Evolutionary conservation across 2,888 invertebrate species (phyloP), one percentile per base, ranked within the genome.

Genomic region (Vandiemenella viatica): DNA sequence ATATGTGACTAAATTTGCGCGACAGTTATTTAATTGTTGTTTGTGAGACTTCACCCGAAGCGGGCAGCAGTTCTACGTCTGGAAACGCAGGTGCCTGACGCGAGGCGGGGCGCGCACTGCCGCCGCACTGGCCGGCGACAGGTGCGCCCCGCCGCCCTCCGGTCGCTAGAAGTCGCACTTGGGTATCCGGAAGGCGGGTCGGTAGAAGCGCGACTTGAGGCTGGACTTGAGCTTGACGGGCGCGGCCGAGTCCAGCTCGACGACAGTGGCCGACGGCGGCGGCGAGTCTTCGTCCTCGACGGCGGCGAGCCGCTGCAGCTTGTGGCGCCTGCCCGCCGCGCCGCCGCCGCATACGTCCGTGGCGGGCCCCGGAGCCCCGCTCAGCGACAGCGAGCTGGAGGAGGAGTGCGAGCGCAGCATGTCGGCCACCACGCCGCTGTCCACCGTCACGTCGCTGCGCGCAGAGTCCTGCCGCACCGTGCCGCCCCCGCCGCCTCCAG

Each of bases 381-480:
- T 38, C 21, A 32, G 26, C 18, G 46, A 53, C 10, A 49, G 51
- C 15, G 45, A 49, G n/a, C 52, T 37, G 16, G 26, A 44, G 37
- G 45, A 41, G 13, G 45, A 15, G 2, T 13, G 37, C 1, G 37
- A 37, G 32, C 19, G 20, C 6, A 41, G 37, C 48, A 57, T 53
- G 44, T 59, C 58, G 17, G 59, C 49, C 8, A 58, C 58, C 6
- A 60, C 56, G 6, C 59, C 59, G 43, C 57, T 57, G 54, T 61
- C 61, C 23, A 56, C 60, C 37, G 55, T 58, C 52, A 51, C 58
- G 53, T 56, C 60, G 51, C 56, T 60, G 53, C 55, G 59, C 55
- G 55, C 59, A 15, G 58, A 61, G 55, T 57, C 61, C 45, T 57
- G 61, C 20, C 57, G 57, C 52, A 48, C 47, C 50, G 58, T 45